phyloP scores from a whole-genome alignment of 2,113 vertebrate genomes.

The Scomber colias region DNA sequence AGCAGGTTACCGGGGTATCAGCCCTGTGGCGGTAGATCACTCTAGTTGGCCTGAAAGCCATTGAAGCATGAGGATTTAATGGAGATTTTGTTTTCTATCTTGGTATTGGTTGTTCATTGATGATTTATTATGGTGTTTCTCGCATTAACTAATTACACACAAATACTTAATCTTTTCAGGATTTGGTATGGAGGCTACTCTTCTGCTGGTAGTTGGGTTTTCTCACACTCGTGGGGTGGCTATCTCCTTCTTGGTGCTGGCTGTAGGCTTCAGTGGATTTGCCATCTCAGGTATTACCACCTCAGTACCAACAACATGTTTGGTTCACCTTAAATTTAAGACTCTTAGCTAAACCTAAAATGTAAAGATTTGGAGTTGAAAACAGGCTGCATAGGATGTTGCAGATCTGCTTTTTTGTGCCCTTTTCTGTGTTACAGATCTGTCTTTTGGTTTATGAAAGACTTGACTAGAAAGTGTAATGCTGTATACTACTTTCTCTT shows the following conservation, averaged over 20 bases:
- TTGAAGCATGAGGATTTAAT: too few species aligned
- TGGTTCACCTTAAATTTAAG: neutral
- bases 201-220: conserved; percentile 96
- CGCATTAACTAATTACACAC: neutral
- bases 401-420: neutral
- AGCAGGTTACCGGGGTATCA: too few species aligned
- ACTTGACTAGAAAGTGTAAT: neutral
- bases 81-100: too few species aligned
- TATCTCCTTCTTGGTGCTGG: conserved; percentile 95
- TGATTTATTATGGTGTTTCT: neutral
- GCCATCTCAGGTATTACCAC: conserved; percentile 94
- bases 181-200: conserved; percentile 98
- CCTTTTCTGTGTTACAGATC: neutral
- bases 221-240: conserved; percentile 95
- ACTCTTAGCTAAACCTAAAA: conserved; percentile 3
- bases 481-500: neutral
- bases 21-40: too few species aligned
- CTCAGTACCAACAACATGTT: neutral
- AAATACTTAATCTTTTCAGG: conserved; percentile 81
- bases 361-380: neutral
- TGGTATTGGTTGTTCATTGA: too few species aligned
- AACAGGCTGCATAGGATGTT: neutral
- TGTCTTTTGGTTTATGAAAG: conserved; percentile 2
- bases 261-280: conserved; percentile 98
- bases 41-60: too few species aligned